Base-by-base conservation (phyloP, 2,797 vertebrate genomes). In the Borostomias antarcticus region DNA sequence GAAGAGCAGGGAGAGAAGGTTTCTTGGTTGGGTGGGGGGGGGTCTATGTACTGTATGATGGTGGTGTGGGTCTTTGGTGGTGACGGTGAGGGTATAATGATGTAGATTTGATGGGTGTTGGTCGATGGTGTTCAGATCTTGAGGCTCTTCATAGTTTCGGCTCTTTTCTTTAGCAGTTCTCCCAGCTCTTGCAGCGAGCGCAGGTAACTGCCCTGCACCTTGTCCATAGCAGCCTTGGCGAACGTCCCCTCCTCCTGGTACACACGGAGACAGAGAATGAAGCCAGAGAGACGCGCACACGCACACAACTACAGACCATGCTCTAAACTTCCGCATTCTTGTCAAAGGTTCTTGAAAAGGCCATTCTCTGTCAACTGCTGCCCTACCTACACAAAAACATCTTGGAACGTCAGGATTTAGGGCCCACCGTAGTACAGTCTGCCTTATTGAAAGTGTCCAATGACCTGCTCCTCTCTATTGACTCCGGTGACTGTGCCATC, bases 191-290 rank as follows among this genome's bases (percentile, higher is more conserved):
- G 96, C 83, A 99, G 87, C 0, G 97, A 98, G 69, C 94, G 95
- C 76, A 96, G 92, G 87, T 96, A 98, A 88, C 97, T 98, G 92
- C 88, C 96, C 88, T 96, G 95, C 72, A 98, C 94, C 81, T 98
- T 99, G 73, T 94, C 95, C 89, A 95, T 92, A 65, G 93, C 95
- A 75, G 92, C 90, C 90, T 93, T 94, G 78, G 91, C 92, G 88
- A 95, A 96, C 79, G 86, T 92, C 72, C 77, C 91, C 84, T 96
- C 96, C 76, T 94, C 96, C 97, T 99, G 87, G 10, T 79, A 85
- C 82, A 62, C 2, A 51, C 8, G 29, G 15, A 23, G 21, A 13
- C 29, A 60, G 30, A 23, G 4, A 29, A 40, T 26, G 25, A 52
- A 21, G 17, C 54, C 2, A 64, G 21, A 52, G 5, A 26, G 11